Percentiles rank a stretch among this genome's conserved stretches.
Conservation (phyloP, 2,797 vertebrate species). For the Kryptopterus vitreolus region DNA sequence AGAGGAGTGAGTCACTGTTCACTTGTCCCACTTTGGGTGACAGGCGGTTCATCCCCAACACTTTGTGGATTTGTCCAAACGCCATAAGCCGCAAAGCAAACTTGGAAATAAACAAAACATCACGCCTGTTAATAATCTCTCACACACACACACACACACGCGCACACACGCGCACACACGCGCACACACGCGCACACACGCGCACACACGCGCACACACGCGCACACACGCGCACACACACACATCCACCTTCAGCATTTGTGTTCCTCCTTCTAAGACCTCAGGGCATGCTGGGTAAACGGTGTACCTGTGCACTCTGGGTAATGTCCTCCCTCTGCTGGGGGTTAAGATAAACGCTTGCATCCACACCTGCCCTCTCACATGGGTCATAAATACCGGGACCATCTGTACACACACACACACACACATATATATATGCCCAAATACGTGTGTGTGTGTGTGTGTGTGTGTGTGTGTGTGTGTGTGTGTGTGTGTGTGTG, state of each 20-base stretch:
- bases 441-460: background rate
- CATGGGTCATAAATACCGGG: constrained; percentile 96
- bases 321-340: constrained; percentile 97
- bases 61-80: constrained; percentile 93
- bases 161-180: no score
- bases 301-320: constrained; percentile 93
- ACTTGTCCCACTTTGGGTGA: constrained; percentile 82
- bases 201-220: background rate
- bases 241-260: constrained; percentile 12
- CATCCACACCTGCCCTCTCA: constrained; percentile 90
- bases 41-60: constrained; percentile 89
- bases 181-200: background rate
- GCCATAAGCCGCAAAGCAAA: constrained; percentile 89
- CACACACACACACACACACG: background rate
- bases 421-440: background rate
- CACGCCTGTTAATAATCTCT: background rate
- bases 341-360: constrained; percentile 78
- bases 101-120: constrained; percentile 64
- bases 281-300: constrained; percentile 90
- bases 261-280: constrained; percentile 46
- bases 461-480: background rate
- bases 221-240: background rate
- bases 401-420: constrained; percentile 78
- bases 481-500: background rate
- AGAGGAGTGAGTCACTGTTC: constrained; percentile 60